Conservation (phyloP, 1,140 invertebrate species). For the Mamestra configurata region DNA sequence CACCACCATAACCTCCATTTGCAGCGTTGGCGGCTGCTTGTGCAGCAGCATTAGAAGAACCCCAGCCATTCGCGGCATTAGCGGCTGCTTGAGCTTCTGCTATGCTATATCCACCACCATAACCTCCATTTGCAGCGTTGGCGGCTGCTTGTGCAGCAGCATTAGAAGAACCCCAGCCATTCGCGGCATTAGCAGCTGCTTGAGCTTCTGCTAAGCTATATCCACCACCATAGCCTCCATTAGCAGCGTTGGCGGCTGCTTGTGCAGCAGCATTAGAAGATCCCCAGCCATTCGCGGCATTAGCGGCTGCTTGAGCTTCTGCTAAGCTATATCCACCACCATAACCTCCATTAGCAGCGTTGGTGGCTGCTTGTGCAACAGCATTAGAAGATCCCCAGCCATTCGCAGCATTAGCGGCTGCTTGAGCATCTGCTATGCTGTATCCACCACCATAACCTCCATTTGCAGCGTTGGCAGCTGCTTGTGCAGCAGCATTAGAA, state of each 20-base stretch:
- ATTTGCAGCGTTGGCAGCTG: slow-evolving; percentile 47
- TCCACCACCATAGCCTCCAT: slow-evolving; percentile 50
- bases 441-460: slow-evolving; percentile 49
- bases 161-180: neutral
- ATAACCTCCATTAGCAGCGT: neutral
- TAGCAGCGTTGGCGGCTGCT: slow-evolving; percentile 51
- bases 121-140: neutral
- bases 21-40: neutral
- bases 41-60: neutral
- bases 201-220: slow-evolving; percentile 53
- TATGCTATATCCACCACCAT: neutral
- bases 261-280: slow-evolving; percentile 43
- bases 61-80: neutral
- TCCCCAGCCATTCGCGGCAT: neutral
- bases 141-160: slow-evolving; percentile 41
- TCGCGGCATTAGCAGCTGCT: slow-evolving; percentile 5
- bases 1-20: neutral
- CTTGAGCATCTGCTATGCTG: slow-evolving; percentile 43
- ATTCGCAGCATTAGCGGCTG: slow-evolving; percentile 49
- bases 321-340: neutral
- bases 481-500: slow-evolving; percentile 42
- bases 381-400: slow-evolving; percentile 44
- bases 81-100: slow-evolving; percentile 7
- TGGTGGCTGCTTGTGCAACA: neutral
- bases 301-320: slow-evolving; percentile 20